phyloP scores from a whole-genome alignment of 2,113 vertebrate species.

The Mesitornis unicolor region DNA sequence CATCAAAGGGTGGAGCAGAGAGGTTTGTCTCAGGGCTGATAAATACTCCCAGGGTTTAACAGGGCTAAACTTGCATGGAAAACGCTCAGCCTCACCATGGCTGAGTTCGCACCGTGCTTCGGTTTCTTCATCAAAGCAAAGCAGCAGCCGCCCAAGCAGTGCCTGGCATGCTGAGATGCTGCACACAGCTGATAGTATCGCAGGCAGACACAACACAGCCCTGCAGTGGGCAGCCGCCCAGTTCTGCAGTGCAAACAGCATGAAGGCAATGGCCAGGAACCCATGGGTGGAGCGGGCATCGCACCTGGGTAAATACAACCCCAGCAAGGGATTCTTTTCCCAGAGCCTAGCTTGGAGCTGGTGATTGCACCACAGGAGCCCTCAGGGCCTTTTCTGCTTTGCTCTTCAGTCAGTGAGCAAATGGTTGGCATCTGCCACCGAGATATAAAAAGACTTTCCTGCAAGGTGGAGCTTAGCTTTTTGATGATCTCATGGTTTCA shows the following conservation, averaged over 20 bases:
- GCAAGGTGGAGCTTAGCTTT: neutral
- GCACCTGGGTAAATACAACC: neutral
- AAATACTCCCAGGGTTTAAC: neutral
- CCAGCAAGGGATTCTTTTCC: neutral
- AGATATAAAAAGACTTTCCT: slow-evolving; percentile 2
- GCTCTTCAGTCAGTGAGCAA: neutral
- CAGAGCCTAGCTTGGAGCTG: neutral
- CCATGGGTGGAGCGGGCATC: neutral
- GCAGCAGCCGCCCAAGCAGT: neutral
- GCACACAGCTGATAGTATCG: neutral
- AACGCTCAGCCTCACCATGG: fast-evolving
- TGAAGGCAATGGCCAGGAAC: slow-evolving; percentile 11
- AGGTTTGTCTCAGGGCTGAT: neutral
- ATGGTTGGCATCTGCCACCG: neutral
- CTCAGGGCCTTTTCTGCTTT: neutral
- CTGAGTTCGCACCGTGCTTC: neutral
- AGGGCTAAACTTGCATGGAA: neutral
- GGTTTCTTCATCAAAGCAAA: neutral
- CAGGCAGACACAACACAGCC: neutral
- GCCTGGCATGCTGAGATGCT: neutral
- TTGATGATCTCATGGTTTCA: slow-evolving; percentile 4
- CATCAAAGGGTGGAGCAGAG: neutral
- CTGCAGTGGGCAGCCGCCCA: neutral
- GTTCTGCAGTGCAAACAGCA: neutral
- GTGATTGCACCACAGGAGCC: neutral